These are phyloP conservation scores for Perognathus longimembris DNA, from an alignment of 2,113 vertebrate genomes.

Conservation along the genomic window DNA sequence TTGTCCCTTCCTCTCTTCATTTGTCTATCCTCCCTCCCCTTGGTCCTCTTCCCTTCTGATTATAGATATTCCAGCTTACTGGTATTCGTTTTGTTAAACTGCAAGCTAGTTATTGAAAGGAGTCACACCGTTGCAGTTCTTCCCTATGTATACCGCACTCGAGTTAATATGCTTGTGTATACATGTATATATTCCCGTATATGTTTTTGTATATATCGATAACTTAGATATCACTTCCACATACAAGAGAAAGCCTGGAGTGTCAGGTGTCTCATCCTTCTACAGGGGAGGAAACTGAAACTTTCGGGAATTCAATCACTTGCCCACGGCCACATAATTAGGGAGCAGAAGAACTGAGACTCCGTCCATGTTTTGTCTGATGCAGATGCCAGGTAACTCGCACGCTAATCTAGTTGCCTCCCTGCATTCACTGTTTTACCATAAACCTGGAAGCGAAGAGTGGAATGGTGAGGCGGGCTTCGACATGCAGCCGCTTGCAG, in stretches of 20 bases:
- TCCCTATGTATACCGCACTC: no score
- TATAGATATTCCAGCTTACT: no score
- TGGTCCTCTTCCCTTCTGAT: no score
- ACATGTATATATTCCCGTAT: no score
- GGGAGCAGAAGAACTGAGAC: conserved; percentile 37
- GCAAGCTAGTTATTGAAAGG: no score
- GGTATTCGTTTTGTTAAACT: no score
- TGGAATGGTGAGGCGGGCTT: conserved; percentile 14
- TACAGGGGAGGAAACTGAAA: conserved; percentile 34
- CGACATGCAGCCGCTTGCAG: conserved; percentile 65
- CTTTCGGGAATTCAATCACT: conserved; percentile 41
- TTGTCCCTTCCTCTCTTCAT: no score
- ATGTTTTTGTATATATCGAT: no score
- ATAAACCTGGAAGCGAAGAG: conserved; percentile 28
- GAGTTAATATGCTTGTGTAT: no score
- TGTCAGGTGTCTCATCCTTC: conserved; percentile 30
- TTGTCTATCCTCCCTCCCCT: no score
- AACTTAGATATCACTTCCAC: no score
- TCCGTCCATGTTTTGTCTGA: conserved; percentile 52
- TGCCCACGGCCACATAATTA: conserved; percentile 46
- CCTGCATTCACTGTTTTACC: conserved; percentile 51
- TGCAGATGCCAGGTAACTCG: conserved; percentile 49
- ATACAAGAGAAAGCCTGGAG: not conserved
- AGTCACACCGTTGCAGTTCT: no score
- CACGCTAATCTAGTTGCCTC: conserved; percentile 11